These are phyloP conservation scores for Panzeria rudis DNA, from an alignment of 2,888 invertebrate species.

Conservation along the genomic window DNA sequence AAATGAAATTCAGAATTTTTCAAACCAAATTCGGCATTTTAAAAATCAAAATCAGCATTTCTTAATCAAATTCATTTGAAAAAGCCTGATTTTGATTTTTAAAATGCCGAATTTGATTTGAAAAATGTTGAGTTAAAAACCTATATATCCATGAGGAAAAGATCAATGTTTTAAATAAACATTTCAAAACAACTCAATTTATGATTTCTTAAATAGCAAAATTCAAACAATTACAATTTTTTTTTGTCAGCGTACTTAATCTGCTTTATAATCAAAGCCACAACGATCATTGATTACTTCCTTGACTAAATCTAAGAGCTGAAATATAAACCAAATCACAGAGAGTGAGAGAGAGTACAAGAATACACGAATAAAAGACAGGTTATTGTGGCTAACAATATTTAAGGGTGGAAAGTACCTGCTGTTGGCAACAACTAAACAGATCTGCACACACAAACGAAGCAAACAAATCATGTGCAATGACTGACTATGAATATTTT, in stretches of 20 bases:
- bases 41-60: too few species aligned
- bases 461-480: conserved; percentile 42
- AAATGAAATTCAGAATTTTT: too few species aligned
- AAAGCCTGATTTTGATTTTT: too few species aligned
- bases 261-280: conserved; percentile 47
- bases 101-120: too few species aligned
- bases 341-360: conserved; percentile 55
- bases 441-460: conserved; percentile 53
- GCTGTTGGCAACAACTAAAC: conserved; percentile 43
- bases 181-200: too few species aligned
- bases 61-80: too few species aligned
- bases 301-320: conserved; percentile 51
- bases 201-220: too few species aligned
- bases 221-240: too few species aligned
- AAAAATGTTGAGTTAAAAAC: too few species aligned
- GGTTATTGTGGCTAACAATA: conserved; percentile 44
- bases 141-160: too few species aligned
- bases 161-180: too few species aligned
- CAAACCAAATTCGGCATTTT: too few species aligned
- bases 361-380: conserved; percentile 33
- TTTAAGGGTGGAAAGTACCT: conserved; percentile 71
- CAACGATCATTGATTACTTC: conserved; percentile 51
- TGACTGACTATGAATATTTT: conserved; percentile 44
- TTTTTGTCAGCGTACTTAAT: conserved; percentile 71
- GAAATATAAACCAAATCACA: conserved; percentile 47